Conservation (phyloP, 2,113 vertebrate genomes). For the Syngnathoides biaculeatus region DNA sequence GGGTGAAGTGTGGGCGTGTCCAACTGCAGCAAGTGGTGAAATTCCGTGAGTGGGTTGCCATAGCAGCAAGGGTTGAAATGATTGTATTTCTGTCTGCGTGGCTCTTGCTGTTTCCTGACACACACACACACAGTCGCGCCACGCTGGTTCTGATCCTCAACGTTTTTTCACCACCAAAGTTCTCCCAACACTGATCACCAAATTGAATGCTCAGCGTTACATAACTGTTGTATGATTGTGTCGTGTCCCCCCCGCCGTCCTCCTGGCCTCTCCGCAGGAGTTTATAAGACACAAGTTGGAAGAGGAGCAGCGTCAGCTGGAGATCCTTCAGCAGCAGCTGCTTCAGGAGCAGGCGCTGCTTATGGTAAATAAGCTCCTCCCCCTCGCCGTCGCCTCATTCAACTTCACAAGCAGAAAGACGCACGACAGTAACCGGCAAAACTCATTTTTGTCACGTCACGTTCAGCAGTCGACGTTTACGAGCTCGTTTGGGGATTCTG, state of each 20-base stretch:
- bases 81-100: conserved; percentile 69
- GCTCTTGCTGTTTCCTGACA: conserved; percentile 54
- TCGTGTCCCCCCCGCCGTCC: conserved; percentile 13
- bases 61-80: conserved; percentile 77
- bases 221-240: conserved; percentile 19
- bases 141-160: no score
- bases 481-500: no score
- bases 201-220: conserved; percentile 2
- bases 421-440: neutral
- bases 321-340: conserved; percentile 92
- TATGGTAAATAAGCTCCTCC: conserved; percentile 77
- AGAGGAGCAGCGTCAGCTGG: conserved; percentile 91
- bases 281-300: conserved; percentile 93
- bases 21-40: conserved; percentile 61
- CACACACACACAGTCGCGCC: conserved; percentile 20
- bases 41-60: conserved; percentile 76
- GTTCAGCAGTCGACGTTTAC: no score
- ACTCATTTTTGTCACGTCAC: no score
- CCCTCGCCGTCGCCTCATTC: no score
- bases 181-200: neutral
- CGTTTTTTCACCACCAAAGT: no score
- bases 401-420: neutral
- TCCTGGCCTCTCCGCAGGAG: conserved; percentile 73
- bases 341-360: conserved; percentile 93
- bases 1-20: conserved; percentile 50